These are phyloP conservation scores for Hystrix brachyura DNA, from an alignment of 2,113 vertebrate genomes.

Conservation along the genomic window DNA sequence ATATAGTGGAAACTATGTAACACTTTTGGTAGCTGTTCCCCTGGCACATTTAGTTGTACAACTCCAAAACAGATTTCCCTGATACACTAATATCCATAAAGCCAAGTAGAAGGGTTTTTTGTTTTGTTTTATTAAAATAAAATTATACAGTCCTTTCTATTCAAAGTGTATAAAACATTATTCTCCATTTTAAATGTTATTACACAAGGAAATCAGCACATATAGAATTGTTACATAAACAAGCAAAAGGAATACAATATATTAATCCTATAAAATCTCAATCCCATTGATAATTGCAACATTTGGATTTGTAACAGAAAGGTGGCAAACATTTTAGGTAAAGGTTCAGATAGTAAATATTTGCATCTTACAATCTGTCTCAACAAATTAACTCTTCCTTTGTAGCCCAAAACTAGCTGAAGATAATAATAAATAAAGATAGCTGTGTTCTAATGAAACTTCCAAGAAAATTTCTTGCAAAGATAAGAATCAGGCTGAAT, in stretches of 20 bases:
- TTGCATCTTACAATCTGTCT: neutral
- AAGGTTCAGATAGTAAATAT: neutral
- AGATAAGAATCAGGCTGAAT: neutral
- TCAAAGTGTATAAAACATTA: neutral
- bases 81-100: neutral
- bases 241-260: constrained; percentile 33
- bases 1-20: neutral
- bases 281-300: neutral
- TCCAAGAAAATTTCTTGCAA: neutral
- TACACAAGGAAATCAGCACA: neutral
- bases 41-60: neutral
- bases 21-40: neutral
- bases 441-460: neutral
- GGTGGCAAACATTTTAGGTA: neutral
- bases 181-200: constrained; percentile 44
- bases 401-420: neutral
- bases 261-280: neutral
- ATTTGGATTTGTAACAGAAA: neutral
- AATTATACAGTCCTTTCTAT: neutral
- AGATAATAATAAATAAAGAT: neutral
- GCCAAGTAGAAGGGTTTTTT: neutral
- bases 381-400: neutral
- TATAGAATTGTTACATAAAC: neutral
- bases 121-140: constrained; percentile 15
- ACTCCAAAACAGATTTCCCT: neutral